Base-by-base conservation (phyloP, 1,140 invertebrate species). In the Polyergus mexicanus region DNA sequence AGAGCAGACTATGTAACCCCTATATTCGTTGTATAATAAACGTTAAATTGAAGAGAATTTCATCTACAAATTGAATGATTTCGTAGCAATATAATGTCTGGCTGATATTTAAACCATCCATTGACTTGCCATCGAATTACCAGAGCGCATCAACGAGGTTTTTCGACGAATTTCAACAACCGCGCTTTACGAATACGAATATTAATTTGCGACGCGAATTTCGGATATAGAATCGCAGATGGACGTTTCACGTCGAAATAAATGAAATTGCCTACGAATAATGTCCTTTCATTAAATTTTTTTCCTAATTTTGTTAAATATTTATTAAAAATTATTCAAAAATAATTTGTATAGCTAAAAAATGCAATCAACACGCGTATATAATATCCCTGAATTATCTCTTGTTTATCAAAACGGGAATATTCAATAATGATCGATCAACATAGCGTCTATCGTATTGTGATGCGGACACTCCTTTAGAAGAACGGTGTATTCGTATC, bases 31-130 rank as follows among this genome's bases (percentile, higher is more conserved):
- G 44, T 32, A 83, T 44, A 72, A 41, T 47, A n/a, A 32, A 83
- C n/a, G n/a, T 72, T 3, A 83, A 83, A 74, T 60, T 54, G 54
- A 22, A 19, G 16, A 71, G 13, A 72, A 72, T 81, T 72, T 58
- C 16, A 71, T 8, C n/a, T n/a, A 3, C 5, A 32, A 60, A 72
- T 69, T 56, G n/a, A n/a, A 69, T 60, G 2, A 54, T 54, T 72
- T 32, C n/a, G 35, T 72, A 51, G 47, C 60, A 71, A 72, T 60
- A 19, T 60, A 19, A 11, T 8, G 54, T 25, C n/a, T 47, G 60
- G 22, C 13, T 69, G 72, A 72, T 74, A 47, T 72, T 32, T 19
- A 41, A 69, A 56, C 19, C 13, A 19, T 4, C 11, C 11, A 81
- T 47, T 25, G 58, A 10, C 22, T 51, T 8, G 13, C n/a, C n/a